These are phyloP conservation scores for Drosophila multiciliata DNA, from an alignment of 2,888 invertebrate species.

Conservation along the genomic window DNA sequence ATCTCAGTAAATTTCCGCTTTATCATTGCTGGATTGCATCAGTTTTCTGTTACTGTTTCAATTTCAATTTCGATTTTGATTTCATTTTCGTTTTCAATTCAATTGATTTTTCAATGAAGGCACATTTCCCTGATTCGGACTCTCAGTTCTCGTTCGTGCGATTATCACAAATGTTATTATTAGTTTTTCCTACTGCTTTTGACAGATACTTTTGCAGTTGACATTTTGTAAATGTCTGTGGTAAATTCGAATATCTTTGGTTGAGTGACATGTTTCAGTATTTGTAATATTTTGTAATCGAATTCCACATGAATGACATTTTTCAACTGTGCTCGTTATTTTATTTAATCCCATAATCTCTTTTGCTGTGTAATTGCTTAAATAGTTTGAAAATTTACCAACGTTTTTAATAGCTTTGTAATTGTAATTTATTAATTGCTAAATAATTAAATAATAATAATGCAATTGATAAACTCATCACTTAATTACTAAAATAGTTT, in stretches of 20 bases:
- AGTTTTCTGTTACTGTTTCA: conserved; percentile 32
- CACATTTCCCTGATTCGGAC: conserved; percentile 26
- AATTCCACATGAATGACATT: conserved; percentile 27
- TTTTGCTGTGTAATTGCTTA: not conserved
- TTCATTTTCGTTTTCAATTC: conserved; percentile 57
- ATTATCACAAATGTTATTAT: conserved; percentile 73
- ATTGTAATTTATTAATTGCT: not conserved
- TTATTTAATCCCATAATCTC: not conserved
- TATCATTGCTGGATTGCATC: conserved; percentile 45
- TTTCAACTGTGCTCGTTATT: not conserved
- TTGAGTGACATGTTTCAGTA: conserved; percentile 18
- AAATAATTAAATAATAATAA: not conserved
- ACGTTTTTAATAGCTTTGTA: not conserved
- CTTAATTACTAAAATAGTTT: not conserved
- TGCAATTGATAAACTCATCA: not conserved
- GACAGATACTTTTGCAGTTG: conserved; percentile 61
- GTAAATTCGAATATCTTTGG: not conserved
- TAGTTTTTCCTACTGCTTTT: conserved; percentile 63
- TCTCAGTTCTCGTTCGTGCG: conserved; percentile 31
- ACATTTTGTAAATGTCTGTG: conserved; percentile 30
- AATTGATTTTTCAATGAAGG: conserved; percentile 68
- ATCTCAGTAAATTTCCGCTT: conserved; percentile 55
- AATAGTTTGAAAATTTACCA: not conserved
- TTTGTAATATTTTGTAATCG: conserved; percentile 47
- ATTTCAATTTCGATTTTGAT: conserved; percentile 24